Conservation (phyloP, 2,888 invertebrate species). For the Acronicta aceris region DNA sequence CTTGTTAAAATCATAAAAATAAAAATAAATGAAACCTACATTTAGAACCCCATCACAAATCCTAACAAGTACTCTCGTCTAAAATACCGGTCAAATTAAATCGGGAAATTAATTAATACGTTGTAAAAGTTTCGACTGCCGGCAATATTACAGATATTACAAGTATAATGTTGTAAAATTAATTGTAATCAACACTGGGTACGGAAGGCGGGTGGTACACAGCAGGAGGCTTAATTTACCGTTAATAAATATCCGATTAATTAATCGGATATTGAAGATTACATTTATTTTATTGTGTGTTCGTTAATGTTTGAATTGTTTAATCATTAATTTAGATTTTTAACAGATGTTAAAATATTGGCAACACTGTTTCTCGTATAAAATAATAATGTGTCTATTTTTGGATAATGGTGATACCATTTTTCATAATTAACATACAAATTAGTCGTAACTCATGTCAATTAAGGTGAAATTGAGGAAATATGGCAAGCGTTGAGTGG, state of each 20-base stretch:
- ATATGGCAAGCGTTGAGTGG: background rate
- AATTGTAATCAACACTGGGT: slow-evolving; percentile 48
- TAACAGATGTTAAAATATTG: background rate
- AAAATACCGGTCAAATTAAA: slow-evolving; percentile 14
- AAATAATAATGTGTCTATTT: background rate
- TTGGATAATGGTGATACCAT: background rate
- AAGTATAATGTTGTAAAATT: slow-evolving; percentile 49
- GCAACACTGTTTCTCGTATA: background rate
- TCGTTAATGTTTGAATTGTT: slow-evolving; percentile 14
- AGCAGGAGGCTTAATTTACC: slow-evolving; percentile 32
- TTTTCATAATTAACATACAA: background rate
- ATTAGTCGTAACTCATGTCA: no score
- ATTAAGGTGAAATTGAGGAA: no score
- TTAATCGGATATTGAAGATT: slow-evolving; percentile 34
- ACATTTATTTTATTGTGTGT: slow-evolving; percentile 11
- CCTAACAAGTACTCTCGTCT: slow-evolving; percentile 10
- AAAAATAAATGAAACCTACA: no score
- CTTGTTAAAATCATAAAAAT: no score
- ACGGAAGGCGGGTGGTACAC: slow-evolving; percentile 32
- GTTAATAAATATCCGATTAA: slow-evolving; percentile 44
- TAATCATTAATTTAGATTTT: slow-evolving; percentile 12
- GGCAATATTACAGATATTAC: slow-evolving; percentile 41
- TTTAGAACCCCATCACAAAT: background rate
- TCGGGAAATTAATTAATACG: slow-evolving; percentile 27
- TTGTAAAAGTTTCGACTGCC: slow-evolving; percentile 34